Percentiles rank a stretch among this genome's conserved stretches.
phyloP scores from a whole-genome alignment of 2,797 vertebrate species.

The Sparus aurata region DNA sequence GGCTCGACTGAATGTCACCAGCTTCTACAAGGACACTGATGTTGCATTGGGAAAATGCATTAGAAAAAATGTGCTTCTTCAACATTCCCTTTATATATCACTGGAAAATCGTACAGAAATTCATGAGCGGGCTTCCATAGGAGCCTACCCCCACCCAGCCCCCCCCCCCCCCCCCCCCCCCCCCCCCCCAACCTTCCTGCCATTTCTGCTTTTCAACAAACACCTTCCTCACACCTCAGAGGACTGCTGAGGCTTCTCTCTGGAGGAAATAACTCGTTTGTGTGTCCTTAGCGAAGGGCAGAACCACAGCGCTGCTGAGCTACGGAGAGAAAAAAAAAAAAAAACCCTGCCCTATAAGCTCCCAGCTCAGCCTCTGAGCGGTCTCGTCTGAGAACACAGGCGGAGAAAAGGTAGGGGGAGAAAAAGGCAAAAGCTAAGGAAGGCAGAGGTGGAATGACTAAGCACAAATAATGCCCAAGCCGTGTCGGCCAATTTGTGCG shows the following conservation, averaged over 20 bases:
- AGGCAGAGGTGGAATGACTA: slow-evolving; percentile 62
- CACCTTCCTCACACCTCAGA: slow-evolving; percentile 45
- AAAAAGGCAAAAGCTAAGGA: slow-evolving; percentile 48
- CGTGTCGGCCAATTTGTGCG: slow-evolving; percentile 25
- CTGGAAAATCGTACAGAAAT: neutral
- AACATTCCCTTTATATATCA: slow-evolving; percentile 2
- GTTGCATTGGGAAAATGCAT: too few species aligned
- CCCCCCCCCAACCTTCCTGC: slow-evolving; percentile 11
- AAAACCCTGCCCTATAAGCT: slow-evolving; percentile 51
- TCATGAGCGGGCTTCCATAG: neutral
- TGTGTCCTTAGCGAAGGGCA: slow-evolving; percentile 75
- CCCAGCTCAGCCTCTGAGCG: slow-evolving; percentile 51
- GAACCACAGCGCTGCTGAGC: slow-evolving; percentile 62
- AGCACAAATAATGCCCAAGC: slow-evolving; percentile 43
- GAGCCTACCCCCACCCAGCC: neutral
- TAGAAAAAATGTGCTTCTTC: neutral
- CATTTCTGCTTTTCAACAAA: slow-evolving; percentile 40
- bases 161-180: too few species aligned
- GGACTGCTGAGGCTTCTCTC: slow-evolving; percentile 61
- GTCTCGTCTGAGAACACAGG: slow-evolving; percentile 39
- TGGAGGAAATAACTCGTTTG: slow-evolving; percentile 49
- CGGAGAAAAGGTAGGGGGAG: slow-evolving; percentile 9
- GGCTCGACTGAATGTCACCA: too few species aligned
- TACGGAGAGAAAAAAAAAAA: slow-evolving; percentile 58
- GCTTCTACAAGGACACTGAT: too few species aligned